These are phyloP conservation scores for Ophion ventricosus DNA, from an alignment of 2,888 invertebrate genomes.

Conservation along the genomic window DNA sequence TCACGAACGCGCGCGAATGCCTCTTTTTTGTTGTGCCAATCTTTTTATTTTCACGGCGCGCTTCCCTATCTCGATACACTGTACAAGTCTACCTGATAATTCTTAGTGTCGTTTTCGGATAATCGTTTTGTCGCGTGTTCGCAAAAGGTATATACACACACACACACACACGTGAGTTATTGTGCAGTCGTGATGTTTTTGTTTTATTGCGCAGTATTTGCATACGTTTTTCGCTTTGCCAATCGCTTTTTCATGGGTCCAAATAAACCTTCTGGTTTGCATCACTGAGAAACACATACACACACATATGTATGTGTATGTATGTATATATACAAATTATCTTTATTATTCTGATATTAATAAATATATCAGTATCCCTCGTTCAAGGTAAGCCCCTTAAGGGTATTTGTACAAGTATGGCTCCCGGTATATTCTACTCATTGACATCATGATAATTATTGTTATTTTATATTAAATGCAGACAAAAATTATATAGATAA, in stretches of 20 bases:
- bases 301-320: background rate
- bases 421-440: no score
- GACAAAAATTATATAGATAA: no score
- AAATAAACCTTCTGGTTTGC: background rate
- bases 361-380: background rate
- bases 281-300: background rate
- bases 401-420: background rate
- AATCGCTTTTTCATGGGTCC: background rate
- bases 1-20: background rate
- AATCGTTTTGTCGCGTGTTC: background rate
- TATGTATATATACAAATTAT: no score
- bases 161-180: background rate
- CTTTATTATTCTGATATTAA: background rate
- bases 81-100: background rate
- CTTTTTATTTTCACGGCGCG: background rate
- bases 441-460: no score
- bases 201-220: background rate
- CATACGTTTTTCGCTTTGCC: background rate
- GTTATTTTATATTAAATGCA: no score
- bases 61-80: background rate
- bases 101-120: background rate
- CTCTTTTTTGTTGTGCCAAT: background rate
- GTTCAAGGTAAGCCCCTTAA: background rate
- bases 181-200: background rate
- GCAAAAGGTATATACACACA: background rate